phyloP scores from a whole-genome alignment of 2,797 vertebrate species.

The Urophycis tenuis region DNA sequence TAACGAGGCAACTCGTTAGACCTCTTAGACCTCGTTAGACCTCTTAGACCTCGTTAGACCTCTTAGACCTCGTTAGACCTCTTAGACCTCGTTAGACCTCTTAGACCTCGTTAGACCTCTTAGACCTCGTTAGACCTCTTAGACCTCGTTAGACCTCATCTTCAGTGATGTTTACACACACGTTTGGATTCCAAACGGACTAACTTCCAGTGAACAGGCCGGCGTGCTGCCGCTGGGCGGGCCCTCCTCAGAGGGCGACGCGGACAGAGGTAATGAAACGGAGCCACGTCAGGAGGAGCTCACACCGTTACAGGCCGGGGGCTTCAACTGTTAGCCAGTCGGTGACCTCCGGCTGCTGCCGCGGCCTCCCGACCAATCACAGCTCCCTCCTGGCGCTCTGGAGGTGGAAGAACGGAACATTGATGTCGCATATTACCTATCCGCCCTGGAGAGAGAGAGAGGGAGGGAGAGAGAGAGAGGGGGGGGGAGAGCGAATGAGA shows the following conservation, averaged over 20 bases:
- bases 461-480: background rate
- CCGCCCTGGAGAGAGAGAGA: background rate
- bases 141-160: too few relatives aligned
- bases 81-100: too few relatives aligned
- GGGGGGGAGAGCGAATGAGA: background rate
- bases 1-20: too few relatives aligned
- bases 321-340: background rate
- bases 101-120: too few relatives aligned
- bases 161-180: background rate
- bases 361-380: background rate
- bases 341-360: background rate
- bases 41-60: too few relatives aligned
- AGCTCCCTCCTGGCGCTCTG: background rate
- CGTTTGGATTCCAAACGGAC: background rate
- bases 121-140: too few relatives aligned
- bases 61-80: too few relatives aligned
- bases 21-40: too few relatives aligned
- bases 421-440: background rate
- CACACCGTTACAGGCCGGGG: background rate
- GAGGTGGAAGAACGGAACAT: conserved; percentile 6
- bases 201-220: background rate
- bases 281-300: conserved; percentile 4
- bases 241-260: background rate
- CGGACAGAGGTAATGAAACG: conserved; percentile 1
- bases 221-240: background rate